Conservation (phyloP, 2,797 vertebrate genomes). For the Danio tinwini region DNA sequence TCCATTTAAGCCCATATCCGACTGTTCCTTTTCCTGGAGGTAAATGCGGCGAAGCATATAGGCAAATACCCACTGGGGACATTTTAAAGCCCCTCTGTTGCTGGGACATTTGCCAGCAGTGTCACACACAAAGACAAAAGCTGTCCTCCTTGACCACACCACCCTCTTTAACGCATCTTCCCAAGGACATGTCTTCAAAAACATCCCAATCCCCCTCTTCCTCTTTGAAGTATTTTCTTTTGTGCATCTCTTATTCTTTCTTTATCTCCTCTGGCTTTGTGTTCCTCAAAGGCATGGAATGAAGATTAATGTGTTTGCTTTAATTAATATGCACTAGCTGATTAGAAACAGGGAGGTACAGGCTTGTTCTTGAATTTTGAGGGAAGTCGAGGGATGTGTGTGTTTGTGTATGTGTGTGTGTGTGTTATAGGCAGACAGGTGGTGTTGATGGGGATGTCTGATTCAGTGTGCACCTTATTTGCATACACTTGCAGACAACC, state of each 20-base stretch:
- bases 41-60: conserved; percentile 40
- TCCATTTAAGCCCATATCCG: conserved; percentile 13
- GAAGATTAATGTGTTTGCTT: conserved; percentile 90
- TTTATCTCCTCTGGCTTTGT: background rate
- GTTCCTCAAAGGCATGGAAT: conserved; percentile 73
- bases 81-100: conserved; percentile 17
- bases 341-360: conserved; percentile 76
- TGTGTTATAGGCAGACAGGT: conserved; percentile 88
- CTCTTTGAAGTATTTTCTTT: background rate
- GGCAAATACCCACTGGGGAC: conserved; percentile 31
- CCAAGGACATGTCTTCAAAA: conserved; percentile 68
- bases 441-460: conserved; percentile 86
- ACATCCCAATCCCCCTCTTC: conserved; percentile 70
- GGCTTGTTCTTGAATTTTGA: conserved; percentile 75
- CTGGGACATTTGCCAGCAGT: conserved; percentile 59
- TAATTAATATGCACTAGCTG: conserved; percentile 89
- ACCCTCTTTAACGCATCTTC: conserved; percentile 68
- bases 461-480: conserved; percentile 97
- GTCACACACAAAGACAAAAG: conserved; percentile 30
- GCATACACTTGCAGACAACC: conserved; percentile 98
- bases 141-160: conserved; percentile 58
- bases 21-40: conserved; percentile 11
- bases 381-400: conserved; percentile 72
- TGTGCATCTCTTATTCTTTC: background rate
- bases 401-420: conserved; percentile 46